phyloP scores from a whole-genome alignment of 1,140 invertebrate species.

The Paracyclopina nana region DNA sequence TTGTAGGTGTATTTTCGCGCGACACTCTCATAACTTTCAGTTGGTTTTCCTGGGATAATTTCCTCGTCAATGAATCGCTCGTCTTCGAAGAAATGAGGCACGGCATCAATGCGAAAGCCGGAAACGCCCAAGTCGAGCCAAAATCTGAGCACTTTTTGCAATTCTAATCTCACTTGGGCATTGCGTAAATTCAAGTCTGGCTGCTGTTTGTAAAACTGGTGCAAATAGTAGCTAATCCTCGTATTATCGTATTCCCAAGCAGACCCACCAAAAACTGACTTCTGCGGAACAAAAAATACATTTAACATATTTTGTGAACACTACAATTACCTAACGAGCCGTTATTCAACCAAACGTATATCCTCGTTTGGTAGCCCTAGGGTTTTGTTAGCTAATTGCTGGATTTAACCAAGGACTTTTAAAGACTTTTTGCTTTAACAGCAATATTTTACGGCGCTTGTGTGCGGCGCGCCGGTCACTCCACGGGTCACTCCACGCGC shows the following conservation, averaged over 20 bases:
- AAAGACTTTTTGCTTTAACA: no score
- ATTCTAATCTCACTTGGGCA: conserved; percentile 35
- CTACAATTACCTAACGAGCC: no score
- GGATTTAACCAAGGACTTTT: no score
- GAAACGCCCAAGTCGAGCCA: conserved; percentile 56
- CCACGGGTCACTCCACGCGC: no score
- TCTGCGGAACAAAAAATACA: conserved; percentile 27
- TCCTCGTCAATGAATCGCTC: no score
- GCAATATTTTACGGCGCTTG: no score
- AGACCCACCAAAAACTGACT: conserved; percentile 40
- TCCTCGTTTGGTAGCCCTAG: no score
- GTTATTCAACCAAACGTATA: no score
- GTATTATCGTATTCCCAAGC: conserved; percentile 45
- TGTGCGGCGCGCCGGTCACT: no score
- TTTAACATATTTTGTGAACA: no score
- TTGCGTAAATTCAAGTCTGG: conserved; percentile 52
- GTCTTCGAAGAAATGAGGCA: conserved; percentile 41
- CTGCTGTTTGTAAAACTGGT: conserved; percentile 44
- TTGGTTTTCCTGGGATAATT: not conserved
- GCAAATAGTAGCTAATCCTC: conserved; percentile 47
- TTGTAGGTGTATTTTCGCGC: conserved; percentile 12
- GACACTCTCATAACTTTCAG: not conserved
- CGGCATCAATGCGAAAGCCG: conserved; percentile 48
- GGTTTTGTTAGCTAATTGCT: no score
- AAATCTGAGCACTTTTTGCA: conserved; percentile 48